phyloP scores from a whole-genome alignment of 2,797 vertebrate species.

The Selene dorsalis region DNA sequence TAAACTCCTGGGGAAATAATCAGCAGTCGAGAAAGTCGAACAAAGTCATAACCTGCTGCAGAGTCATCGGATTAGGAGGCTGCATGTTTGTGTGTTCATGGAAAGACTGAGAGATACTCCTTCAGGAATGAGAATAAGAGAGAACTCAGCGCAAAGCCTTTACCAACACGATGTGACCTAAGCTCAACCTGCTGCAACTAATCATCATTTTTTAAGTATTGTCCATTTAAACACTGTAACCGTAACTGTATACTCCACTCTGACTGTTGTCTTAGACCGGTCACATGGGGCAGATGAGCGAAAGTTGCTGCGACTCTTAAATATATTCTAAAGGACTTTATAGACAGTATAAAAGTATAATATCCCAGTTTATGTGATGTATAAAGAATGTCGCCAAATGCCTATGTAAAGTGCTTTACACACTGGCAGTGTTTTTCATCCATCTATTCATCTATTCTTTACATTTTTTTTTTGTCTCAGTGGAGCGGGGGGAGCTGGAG shows the following conservation, averaged over 20 bases:
- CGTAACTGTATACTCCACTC: too few relatives aligned
- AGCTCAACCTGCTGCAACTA: background rate
- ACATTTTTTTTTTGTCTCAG: background rate
- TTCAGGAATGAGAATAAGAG: background rate
- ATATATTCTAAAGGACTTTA: background rate
- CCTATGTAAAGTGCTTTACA: background rate
- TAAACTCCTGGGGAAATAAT: conserved; percentile 62
- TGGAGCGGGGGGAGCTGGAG: background rate
- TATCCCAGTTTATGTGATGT: background rate
- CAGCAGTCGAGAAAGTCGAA: conserved; percentile 56
- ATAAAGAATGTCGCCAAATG: background rate
- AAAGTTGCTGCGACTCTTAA: background rate
- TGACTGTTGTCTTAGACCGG: too few relatives aligned
- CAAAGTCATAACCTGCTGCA: conserved; percentile 60
- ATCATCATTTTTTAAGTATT: background rate
- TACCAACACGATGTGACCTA: background rate
- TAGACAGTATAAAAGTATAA: background rate
- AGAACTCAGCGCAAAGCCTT: background rate
- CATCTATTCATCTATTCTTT: conserved; percentile 20
- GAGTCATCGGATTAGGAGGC: conserved; percentile 40
- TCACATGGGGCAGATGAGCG: background rate
- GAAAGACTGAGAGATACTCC: background rate
- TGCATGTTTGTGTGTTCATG: background rate
- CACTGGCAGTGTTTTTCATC: conserved; percentile 20
- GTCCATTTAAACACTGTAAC: too few relatives aligned